Base-by-base conservation (phyloP, 1,140 invertebrate species). In the Drosophila lacteicornis region DNA sequence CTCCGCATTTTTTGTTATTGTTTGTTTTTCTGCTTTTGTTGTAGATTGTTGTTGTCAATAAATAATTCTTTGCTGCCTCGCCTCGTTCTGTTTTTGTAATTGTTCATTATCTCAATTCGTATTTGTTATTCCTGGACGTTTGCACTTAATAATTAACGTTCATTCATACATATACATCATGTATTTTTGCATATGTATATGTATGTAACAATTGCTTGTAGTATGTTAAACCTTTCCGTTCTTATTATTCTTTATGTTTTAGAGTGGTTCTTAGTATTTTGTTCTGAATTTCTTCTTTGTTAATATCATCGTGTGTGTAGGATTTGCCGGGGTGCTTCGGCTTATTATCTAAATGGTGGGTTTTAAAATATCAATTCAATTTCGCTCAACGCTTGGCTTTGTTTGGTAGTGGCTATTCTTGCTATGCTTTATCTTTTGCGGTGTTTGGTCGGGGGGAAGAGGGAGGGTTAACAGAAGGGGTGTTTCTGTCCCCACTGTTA, bases 321-420 rank as follows among this genome's bases (percentile, higher is more conserved):
- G 63, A 27, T 5, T 36, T 59, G 33, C 40, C 19, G 33, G 17
- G 50, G 7, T 45, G 46, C 2, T 36, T 36, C 33, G 33, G 67
- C 83, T 87, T 87, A 83, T 70, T 60, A 58, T 75, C 68, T 83
- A 79, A 65, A 83, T 88, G 80, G 84, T 83, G 80, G 84, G 84
- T 71, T 88, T 27, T 45, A 70, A 78, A 83, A 67, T 80, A 69
- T 88, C 68, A 59, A 60, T 75, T 63, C 46, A 66, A 68, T 76
- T 68, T 57, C 6, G 17, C 50, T 49, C 6, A 40, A 47, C 25
- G 17, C 43, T 58, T 43, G 47, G 36, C 49, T 70, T 45, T 51
- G 38, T 38, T 17, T 3, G 63, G 25, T 17, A 69, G 43, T 56
- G 47, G 27, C 13, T 33, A 36, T 40, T 43, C 17, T 36, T 17